These are phyloP conservation scores for Eilema sororculum DNA, from an alignment of 2,888 invertebrate genomes.

Conservation along the genomic window DNA sequence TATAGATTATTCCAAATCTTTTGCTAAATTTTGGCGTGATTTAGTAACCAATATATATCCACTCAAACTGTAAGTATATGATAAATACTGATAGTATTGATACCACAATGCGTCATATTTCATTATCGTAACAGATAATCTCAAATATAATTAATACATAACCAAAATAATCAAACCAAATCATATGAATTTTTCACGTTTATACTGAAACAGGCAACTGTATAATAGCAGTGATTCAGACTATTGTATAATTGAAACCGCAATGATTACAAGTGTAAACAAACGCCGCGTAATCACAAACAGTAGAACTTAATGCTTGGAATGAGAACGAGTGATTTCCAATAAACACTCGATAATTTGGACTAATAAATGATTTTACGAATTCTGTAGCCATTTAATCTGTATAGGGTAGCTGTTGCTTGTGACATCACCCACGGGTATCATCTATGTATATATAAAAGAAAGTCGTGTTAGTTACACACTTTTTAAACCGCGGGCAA, in stretches of 20 bases:
- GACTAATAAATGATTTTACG: too few relatives aligned
- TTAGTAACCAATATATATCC: not conserved
- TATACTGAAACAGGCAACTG: constrained; percentile 16
- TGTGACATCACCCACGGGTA: too few relatives aligned
- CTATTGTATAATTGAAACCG: constrained; percentile 29
- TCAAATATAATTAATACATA: not conserved
- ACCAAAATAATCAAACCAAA: not conserved
- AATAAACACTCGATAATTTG: constrained; percentile 15
- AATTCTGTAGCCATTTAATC: too few relatives aligned
- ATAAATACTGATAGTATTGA: not conserved
- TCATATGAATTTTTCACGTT: constrained; percentile 6
- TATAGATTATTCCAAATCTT: too few relatives aligned
- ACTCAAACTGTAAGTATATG: too few relatives aligned
- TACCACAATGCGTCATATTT: not conserved
- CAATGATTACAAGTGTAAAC: constrained; percentile 48
- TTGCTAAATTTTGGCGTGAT: not conserved
- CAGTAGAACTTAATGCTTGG: constrained; percentile 36
- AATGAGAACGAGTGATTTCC: constrained; percentile 34
- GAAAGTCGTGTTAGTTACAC: too few relatives aligned
- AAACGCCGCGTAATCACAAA: constrained; percentile 42
- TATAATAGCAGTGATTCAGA: constrained; percentile 32
- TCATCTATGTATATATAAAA: too few relatives aligned
- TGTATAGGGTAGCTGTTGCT: too few relatives aligned
- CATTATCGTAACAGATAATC: not conserved
- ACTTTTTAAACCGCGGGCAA: too few relatives aligned